Percentiles rank a stretch among this genome's conserved stretches.
Evolutionary conservation across 2,113 vertebrate genomes (phyloP).

Genomic region (Caloenas nicobarica): DNA sequence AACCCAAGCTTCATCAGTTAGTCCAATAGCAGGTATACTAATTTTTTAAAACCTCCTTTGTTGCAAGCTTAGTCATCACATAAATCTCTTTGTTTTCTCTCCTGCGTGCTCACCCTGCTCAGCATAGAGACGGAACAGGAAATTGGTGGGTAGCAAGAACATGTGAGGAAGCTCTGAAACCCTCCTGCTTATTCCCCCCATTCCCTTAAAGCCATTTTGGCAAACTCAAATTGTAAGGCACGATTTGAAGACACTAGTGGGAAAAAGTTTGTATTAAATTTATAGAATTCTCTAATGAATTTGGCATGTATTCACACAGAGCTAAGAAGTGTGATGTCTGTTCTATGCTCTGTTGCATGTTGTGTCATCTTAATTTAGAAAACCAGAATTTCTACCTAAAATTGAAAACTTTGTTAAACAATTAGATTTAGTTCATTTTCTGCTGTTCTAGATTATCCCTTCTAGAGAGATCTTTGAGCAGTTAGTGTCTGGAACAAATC

Average conservation of each 20-base stretch:
- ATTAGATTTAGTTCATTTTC: neutral
- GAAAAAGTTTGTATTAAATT: neutral
- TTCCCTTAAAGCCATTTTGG: neutral
- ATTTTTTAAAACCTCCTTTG: neutral
- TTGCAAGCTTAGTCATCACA: neutral
- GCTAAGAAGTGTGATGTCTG: neutral
- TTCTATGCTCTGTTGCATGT: neutral
- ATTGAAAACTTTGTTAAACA: fast-evolving
- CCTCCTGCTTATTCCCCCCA: neutral
- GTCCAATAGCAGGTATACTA: neutral
- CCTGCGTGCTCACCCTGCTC: fast-evolving
- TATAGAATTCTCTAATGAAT: neutral
- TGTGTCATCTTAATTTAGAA: neutral
- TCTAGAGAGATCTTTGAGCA: neutral
- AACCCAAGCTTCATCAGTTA: neutral
- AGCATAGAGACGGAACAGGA: neutral
- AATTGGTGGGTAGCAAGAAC: neutral
- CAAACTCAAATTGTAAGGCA: neutral
- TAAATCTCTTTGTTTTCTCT: neutral
- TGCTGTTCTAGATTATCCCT: neutral
- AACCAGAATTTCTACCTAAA: neutral
- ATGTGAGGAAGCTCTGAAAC: neutral
- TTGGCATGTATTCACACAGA: neutral
- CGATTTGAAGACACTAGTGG: neutral
- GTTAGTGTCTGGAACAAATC: neutral